Evolutionary conservation across 2,113 vertebrate genomes (phyloP).

Genomic region (Mixornis gularis): DNA sequence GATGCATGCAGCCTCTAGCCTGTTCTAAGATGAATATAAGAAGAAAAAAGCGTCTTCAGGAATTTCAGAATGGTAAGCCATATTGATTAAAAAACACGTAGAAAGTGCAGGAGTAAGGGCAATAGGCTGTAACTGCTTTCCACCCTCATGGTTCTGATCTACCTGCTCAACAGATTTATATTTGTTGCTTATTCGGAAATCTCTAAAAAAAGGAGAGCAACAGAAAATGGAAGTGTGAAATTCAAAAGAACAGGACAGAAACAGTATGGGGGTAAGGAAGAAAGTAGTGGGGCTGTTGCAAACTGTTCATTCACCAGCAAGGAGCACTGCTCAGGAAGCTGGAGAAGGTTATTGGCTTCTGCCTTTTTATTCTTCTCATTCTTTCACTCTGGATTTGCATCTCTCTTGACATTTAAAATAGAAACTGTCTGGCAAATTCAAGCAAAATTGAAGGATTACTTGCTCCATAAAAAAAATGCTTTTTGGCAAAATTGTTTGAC

Average conservation of each 20-base stretch:
- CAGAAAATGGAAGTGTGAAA: neutral
- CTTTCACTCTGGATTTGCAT: neutral
- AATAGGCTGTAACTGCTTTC: neutral
- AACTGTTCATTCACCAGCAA: neutral
- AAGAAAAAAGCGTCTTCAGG: neutral
- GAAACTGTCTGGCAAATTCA: neutral
- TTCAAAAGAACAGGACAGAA: neutral
- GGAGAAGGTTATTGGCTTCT: neutral
- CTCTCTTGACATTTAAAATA: neutral
- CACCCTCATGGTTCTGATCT: neutral
- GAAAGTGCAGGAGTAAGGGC: neutral
- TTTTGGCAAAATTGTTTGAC: neutral
- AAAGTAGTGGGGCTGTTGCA: neutral
- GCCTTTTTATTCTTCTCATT: neutral
- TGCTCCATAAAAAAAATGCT: neutral
- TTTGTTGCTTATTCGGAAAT: neutral
- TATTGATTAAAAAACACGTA: neutral
- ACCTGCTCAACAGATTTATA: neutral
- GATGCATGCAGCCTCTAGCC: neutral
- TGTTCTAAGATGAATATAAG: neutral
- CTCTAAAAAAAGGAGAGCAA: neutral
- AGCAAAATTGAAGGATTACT: neutral
- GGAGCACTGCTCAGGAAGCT: neutral
- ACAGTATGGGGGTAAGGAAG: neutral
- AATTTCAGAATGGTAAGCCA: neutral